These are phyloP conservation scores for Dryobotodes eremita DNA, from an alignment of 2,888 invertebrate species.

Conservation along the genomic window DNA sequence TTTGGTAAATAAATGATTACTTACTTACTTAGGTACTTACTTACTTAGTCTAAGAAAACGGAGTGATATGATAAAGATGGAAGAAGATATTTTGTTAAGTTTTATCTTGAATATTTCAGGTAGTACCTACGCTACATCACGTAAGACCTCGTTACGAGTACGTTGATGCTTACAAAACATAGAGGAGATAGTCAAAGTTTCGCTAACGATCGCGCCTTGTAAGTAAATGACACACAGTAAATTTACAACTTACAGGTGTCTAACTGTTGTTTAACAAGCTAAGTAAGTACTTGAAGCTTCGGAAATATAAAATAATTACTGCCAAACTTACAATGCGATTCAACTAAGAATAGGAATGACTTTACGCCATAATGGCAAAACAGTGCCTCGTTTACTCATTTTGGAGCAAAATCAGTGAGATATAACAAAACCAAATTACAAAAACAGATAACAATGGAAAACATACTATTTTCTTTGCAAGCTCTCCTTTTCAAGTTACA, in stretches of 20 bases:
- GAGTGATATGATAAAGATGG: neutral
- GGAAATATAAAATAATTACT: neutral
- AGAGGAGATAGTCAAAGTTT: slow-evolving; percentile 33
- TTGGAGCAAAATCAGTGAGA: neutral
- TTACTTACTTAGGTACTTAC: neutral
- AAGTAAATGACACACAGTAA: slow-evolving; percentile 33
- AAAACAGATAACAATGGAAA: neutral
- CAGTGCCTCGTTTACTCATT: too few relatives aligned
- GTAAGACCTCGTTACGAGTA: neutral
- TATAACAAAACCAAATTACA: neutral
- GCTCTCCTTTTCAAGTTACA: neutral
- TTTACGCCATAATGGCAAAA: too few relatives aligned
- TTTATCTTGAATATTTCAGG: neutral
- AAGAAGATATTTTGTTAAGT: neutral
- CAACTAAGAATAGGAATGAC: too few relatives aligned
- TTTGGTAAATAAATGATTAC: too few relatives aligned
- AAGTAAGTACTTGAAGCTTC: slow-evolving; percentile 3
- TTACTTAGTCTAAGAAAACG: neutral
- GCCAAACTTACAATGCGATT: neutral
- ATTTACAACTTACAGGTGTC: slow-evolving; percentile 27
- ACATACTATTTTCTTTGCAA: neutral
- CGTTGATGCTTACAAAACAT: slow-evolving; percentile 24
- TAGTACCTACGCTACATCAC: neutral
- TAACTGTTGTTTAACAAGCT: slow-evolving; percentile 46
- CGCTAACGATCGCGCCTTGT: slow-evolving; percentile 35